These are phyloP conservation scores for Ondatra zibethicus DNA, from an alignment of 2,113 vertebrate genomes.

Conservation along the genomic window DNA sequence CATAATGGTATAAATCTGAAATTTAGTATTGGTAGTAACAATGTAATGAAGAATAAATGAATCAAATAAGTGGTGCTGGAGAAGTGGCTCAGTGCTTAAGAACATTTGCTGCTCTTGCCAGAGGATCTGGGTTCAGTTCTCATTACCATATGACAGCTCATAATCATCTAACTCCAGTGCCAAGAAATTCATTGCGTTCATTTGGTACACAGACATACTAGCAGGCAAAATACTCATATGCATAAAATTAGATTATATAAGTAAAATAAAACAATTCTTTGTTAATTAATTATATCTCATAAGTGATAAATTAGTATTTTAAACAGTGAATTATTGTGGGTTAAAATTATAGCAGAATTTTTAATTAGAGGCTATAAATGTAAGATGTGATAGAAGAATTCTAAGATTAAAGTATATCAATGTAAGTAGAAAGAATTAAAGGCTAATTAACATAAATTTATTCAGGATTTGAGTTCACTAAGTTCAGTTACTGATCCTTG, in stretches of 20 bases:
- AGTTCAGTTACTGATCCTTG: constrained; percentile 9
- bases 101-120: background rate
- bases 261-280: background rate
- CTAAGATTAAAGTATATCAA: background rate
- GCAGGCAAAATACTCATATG: background rate
- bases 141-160: too few relatives aligned
- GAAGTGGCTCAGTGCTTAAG: background rate
- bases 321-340: background rate
- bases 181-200: background rate
- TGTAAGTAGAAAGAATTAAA: constrained; percentile 1
- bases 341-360: constrained; percentile 25
- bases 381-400: background rate
- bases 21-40: background rate
- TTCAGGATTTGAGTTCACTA: background rate
- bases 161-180: background rate
- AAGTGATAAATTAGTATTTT: background rate
- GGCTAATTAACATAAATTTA: constrained; percentile 19
- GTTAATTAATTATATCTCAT: background rate
- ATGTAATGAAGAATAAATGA: constrained; percentile 21
- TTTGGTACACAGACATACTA: background rate
- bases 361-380: background rate
- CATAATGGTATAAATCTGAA: background rate
- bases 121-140: background rate
- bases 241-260: background rate
- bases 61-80: background rate